These are phyloP conservation scores for Nesidiocoris tenuis DNA, from an alignment of 2,888 invertebrate species.

Conservation along the genomic window DNA sequence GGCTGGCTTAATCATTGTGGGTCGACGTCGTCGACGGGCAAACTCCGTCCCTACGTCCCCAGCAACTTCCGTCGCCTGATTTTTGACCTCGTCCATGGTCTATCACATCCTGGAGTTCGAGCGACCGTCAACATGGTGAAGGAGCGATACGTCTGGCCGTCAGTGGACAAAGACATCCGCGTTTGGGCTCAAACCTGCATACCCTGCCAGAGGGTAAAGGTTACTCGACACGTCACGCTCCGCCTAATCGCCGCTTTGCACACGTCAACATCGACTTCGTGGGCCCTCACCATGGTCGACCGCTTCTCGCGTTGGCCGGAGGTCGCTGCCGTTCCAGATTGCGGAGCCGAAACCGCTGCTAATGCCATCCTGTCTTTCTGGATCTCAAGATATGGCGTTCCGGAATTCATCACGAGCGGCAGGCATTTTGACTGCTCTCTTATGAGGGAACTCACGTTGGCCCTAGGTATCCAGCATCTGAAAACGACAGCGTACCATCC, in stretches of 20 bases:
- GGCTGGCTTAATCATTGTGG: constrained; percentile 36
- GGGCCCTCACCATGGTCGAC: constrained; percentile 54
- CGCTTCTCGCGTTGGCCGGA: constrained; percentile 54
- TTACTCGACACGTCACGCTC: constrained; percentile 51
- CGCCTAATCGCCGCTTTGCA: constrained; percentile 51
- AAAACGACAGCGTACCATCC: constrained; percentile 50
- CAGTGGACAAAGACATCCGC: neutral
- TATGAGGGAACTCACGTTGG: constrained; percentile 50
- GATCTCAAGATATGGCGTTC: constrained; percentile 55
- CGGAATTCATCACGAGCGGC: constrained; percentile 53
- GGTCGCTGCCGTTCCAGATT: constrained; percentile 53
- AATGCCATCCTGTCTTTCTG: constrained; percentile 53
- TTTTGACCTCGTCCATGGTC: constrained; percentile 48
- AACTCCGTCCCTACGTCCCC: constrained; percentile 17
- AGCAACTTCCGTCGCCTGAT: neutral
- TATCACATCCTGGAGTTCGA: constrained; percentile 51
- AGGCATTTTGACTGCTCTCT: constrained; percentile 48
- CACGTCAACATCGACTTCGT: constrained; percentile 56
- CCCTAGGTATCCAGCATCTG: constrained; percentile 49
- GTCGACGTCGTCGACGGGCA: neutral
- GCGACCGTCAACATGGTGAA: neutral
- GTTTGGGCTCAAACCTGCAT: constrained; percentile 52
- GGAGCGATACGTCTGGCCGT: constrained; percentile 4
- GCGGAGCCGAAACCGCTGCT: constrained; percentile 54
- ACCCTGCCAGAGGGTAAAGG: constrained; percentile 52